phyloP scores from a whole-genome alignment of 2,113 vertebrate genomes.

The Eulemur rufifrons region DNA sequence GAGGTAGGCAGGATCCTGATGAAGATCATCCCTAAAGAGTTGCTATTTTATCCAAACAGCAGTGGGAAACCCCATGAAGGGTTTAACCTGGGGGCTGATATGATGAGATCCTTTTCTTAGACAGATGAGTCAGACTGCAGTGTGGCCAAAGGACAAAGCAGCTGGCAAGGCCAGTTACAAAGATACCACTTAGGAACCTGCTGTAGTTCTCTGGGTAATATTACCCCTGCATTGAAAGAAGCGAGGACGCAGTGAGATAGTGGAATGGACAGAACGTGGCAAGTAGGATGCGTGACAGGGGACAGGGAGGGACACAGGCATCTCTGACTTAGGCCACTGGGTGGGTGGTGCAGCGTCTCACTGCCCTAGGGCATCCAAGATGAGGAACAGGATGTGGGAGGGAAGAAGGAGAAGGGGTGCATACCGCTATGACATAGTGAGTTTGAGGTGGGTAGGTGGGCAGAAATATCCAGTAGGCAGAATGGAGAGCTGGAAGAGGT shows the following conservation, averaged over 20 bases:
- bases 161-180: neutral
- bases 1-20: neutral
- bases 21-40: neutral
- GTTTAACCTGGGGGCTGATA: neutral
- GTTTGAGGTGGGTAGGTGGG: neutral
- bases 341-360: fast-evolving
- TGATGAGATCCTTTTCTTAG: neutral
- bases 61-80: neutral
- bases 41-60: neutral
- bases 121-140: neutral
- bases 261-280: fast-evolving
- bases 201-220: neutral
- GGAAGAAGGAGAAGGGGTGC: too few relatives aligned
- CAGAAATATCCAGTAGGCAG: too few relatives aligned
- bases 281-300: neutral
- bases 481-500: neutral
- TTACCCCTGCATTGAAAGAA: neutral
- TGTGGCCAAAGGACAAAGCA: neutral
- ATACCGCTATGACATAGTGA: neutral
- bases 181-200: neutral
- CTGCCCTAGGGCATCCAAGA: neutral
- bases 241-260: too few relatives aligned
- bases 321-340: neutral
- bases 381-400: too few relatives aligned
- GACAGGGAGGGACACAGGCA: too few relatives aligned